These are phyloP conservation scores for Phrynosoma blainvillii DNA, from an alignment of 2,113 vertebrate species.

Conservation along the genomic window DNA sequence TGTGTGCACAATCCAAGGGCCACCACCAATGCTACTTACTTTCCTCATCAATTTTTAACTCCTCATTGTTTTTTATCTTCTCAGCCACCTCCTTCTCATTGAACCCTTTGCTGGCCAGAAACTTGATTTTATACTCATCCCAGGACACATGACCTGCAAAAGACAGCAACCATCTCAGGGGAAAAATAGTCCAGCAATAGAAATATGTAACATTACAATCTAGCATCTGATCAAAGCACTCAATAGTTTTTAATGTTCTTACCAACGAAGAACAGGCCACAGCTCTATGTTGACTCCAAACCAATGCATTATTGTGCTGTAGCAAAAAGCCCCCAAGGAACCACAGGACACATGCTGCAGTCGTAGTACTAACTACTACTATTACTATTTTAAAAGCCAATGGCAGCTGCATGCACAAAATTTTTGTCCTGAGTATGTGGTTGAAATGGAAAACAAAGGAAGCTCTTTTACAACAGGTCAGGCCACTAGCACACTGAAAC, in stretches of 20 bases:
- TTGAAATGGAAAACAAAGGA: not conserved
- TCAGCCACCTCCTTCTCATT: slow-evolving; percentile 86
- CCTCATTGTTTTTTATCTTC: slow-evolving; percentile 90
- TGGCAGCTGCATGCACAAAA: too few species aligned
- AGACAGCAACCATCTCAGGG: rapidly evolving
- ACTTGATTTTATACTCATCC: slow-evolving; percentile 95
- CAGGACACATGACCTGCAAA: slow-evolving; percentile 88
- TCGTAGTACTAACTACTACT: too few species aligned
- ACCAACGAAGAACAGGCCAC: too few species aligned
- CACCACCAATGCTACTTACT: slow-evolving; percentile 81
- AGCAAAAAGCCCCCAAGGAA: not conserved
- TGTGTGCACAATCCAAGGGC: too few species aligned
- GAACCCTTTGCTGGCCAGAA: slow-evolving; percentile 95
- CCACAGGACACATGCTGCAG: too few species aligned
- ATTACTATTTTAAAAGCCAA: too few species aligned
- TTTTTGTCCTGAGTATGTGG: too few species aligned
- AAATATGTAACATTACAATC: not conserved
- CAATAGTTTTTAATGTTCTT: too few species aligned
- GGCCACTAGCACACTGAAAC: too few species aligned
- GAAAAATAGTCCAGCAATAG: rapidly evolving
- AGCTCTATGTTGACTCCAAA: not conserved
- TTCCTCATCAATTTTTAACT: slow-evolving; percentile 94
- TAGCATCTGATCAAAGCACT: too few species aligned
- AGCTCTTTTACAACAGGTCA: too few species aligned
- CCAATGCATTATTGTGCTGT: not conserved